These are phyloP conservation scores for Nezara viridula DNA, from an alignment of 2,888 invertebrate species.

Conservation along the genomic window DNA sequence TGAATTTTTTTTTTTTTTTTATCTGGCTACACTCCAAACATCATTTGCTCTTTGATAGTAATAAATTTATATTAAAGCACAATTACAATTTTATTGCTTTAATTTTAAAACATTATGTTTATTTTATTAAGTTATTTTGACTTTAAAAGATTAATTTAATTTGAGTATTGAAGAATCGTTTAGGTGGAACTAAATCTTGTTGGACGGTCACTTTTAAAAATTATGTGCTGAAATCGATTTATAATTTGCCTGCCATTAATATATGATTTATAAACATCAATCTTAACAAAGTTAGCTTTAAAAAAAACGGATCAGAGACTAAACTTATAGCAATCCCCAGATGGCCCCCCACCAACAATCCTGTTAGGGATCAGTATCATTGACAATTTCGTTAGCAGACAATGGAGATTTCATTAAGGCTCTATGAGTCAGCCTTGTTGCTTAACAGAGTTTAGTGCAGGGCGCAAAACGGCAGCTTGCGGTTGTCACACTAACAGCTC, in stretches of 20 bases:
- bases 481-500: not conserved
- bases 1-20: too few species aligned
- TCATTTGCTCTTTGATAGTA: too few species aligned
- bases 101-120: too few species aligned
- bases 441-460: slow-evolving; percentile 15
- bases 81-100: too few species aligned
- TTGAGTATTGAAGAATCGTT: not conserved
- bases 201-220: too few species aligned
- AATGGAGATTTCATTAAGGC: slow-evolving; percentile 49
- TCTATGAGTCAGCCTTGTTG: slow-evolving; percentile 7
- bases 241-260: too few species aligned
- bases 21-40: too few species aligned
- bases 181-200: too few species aligned
- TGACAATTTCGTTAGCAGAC: slow-evolving; percentile 49
- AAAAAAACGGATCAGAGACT: not conserved
- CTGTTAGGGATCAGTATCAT: slow-evolving; percentile 31
- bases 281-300: slow-evolving; percentile 7
- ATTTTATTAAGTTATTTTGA: not conserved
- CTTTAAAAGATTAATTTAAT: not conserved
- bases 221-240: too few species aligned
- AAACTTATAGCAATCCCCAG: not conserved
- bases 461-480: slow-evolving; percentile 32
- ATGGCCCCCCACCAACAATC: slow-evolving; percentile 18
- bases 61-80: too few species aligned
- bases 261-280: too few species aligned